Conservation (phyloP, 2,888 invertebrate species). For the Brachyptera putata region DNA sequence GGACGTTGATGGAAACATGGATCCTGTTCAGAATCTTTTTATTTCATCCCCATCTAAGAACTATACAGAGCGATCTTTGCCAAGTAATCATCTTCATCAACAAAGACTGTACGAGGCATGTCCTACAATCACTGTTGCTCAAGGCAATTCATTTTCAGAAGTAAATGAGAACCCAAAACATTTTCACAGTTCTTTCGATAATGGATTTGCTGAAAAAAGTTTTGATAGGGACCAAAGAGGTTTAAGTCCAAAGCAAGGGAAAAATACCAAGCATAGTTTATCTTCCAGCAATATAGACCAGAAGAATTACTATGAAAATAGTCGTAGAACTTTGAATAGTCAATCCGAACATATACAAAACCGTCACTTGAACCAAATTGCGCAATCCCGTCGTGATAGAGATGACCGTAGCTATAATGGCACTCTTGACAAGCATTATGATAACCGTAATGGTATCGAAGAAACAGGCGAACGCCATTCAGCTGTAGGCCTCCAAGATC, state of each 20-base stretch:
- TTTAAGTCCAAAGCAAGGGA: neutral
- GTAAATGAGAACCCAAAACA: constrained; percentile 23
- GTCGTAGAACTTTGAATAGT: neutral
- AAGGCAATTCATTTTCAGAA: neutral
- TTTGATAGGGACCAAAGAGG: neutral
- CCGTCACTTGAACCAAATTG: neutral
- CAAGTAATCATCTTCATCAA: constrained; percentile 8
- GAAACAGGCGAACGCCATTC: no score
- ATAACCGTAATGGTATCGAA: neutral
- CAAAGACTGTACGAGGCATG: constrained; percentile 10
- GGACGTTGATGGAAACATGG: constrained; percentile 23
- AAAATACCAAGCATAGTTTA: neutral
- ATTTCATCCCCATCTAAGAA: constrained; percentile 20
- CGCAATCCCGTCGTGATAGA: neutral
- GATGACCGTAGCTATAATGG: neutral
- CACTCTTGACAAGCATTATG: neutral
- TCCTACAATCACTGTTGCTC: constrained; percentile 4
- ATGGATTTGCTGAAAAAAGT: neutral
- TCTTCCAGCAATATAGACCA: neutral
- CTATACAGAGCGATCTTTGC: constrained; percentile 17
- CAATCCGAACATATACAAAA: neutral
- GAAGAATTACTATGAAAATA: neutral
- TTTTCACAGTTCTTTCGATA: constrained; percentile 1
- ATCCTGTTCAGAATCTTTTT: constrained; percentile 17
- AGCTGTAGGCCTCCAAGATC: constrained; percentile 34